Evolutionary conservation across 2,888 invertebrate genomes (phyloP), one percentile per base, ranked within the genome.

Genomic region (Aquatica leii): DNA sequence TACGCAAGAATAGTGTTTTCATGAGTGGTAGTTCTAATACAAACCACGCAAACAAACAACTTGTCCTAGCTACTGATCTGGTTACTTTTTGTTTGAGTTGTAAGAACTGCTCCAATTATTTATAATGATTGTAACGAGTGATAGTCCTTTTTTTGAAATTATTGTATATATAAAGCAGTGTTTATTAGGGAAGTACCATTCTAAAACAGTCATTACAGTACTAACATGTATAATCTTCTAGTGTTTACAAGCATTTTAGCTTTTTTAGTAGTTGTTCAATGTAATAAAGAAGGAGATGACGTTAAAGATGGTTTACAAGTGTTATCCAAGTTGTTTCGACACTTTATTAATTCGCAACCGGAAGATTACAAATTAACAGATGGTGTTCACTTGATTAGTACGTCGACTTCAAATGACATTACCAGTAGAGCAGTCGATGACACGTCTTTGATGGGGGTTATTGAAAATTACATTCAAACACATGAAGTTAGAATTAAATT

Each of bases 401-500:
- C 85, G 48, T 79, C 84, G 0, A 86, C 86, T 65, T 82, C 81
- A 61, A 74, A 70, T 35, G 81, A 78, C 48, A 77, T 81, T 78
- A 69, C 83, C 76, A 69, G 84, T 81, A 79, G 88, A 77, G 77
- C 78, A 78, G 75, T 69, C 63, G 87, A 83, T 37, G 86, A 86
- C 68, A 84, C 86, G 40, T 82, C 85, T 0, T 76, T 85, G 0
- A 69, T 90, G 57, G 87, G 85, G 5, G 81, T 86, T 8, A 81
- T 92, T 73, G 85, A 90, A 12, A 86, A 85, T 72, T 92, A 92
- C 71, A 79, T 93, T 1, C 86, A 88, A 74, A 88, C 86, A 1
- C 90, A 92, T 69, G 93, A 93, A 76, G 77, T 93, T 12, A 86
- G 89, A 74, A 88, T 93, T 62, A 90, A 87, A 73, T 79, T 93